These are phyloP conservation scores for Cheilosia variabilis DNA, from an alignment of 2,888 invertebrate species.

Conservation along the genomic window DNA sequence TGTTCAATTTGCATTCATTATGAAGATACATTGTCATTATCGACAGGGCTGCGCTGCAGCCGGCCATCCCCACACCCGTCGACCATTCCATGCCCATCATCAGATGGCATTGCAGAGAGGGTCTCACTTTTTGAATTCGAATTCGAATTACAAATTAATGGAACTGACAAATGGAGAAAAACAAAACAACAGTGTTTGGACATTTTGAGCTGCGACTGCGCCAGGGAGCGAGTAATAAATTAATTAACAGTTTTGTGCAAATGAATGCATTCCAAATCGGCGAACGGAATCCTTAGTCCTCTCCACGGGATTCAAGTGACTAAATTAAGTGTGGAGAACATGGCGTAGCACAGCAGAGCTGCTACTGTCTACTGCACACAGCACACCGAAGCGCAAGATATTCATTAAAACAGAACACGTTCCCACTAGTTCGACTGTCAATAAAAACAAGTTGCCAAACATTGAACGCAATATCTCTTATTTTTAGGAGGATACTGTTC, in stretches of 20 bases:
- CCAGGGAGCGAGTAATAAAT: constrained; percentile 58
- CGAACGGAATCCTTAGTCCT: constrained; percentile 10
- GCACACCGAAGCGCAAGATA: constrained; percentile 66
- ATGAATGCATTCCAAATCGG: constrained; percentile 56
- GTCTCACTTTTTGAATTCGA: constrained; percentile 49
- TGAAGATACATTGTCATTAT: constrained; percentile 71
- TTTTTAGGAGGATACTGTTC: constrained; percentile 36
- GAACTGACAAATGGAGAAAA: constrained; percentile 59
- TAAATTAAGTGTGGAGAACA: constrained; percentile 65
- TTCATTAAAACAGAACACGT: constrained; percentile 79
- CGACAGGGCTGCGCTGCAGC: constrained; percentile 23
- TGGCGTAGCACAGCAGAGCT: constrained; percentile 27
- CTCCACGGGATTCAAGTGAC: constrained; percentile 38
- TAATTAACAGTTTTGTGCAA: constrained; percentile 69
- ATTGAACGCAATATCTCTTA: constrained; percentile 62
- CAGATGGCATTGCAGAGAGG: constrained; percentile 35
- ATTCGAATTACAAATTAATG: constrained; percentile 72
- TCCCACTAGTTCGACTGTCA: constrained; percentile 78
- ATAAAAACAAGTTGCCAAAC: constrained; percentile 73
- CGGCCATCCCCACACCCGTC: not conserved
- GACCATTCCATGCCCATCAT: constrained; percentile 8
- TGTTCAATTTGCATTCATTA: constrained; percentile 76
- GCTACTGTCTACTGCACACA: constrained; percentile 19
- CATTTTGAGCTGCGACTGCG: constrained; percentile 30
- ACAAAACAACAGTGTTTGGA: constrained; percentile 17